Evolutionary conservation across 30 jellyfish, hydroid and myxozoan species (phyloP), one percentile per base, ranked within the genome.

Genomic region (Turritopsis rubra): DNA sequence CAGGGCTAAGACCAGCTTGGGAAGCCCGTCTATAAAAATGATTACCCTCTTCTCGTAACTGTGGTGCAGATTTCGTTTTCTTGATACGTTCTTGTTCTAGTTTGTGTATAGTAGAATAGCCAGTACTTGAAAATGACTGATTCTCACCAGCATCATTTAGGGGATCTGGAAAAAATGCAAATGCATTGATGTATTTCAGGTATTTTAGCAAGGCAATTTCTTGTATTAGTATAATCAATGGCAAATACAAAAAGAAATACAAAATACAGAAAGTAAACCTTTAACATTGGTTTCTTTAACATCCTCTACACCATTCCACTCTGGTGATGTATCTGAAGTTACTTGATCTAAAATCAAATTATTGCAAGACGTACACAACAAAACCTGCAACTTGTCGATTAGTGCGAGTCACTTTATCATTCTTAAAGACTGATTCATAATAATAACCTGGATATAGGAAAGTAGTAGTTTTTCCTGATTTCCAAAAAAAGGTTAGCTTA

Each of bases 11-110:
- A 8, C 77, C 77, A 7, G 28, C 17, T 22, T 68, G 31, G 77
- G 77, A 68, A 7, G 77, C 77, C 8, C 30, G 28, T 68, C 77
- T 23, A 19, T 68, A 68, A 68, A 68, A 68, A n/a, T 23, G 30
- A 68, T 68, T 68, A n/a, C 77, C 77, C 30, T 23, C 30, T 22
- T 68, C 77, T 68, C 77, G 77, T 68, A 68, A 68, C 21, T 68
- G 31, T n/a, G 16, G 28, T 19, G 77, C 28, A 68, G 77, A 68
- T 68, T 68, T 68, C 19, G 77, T 27, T 68, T 7, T 68, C 77
- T 68, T 68, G 77, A 68, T 68, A n/a, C 23, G 30, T 68, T 3
- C 60, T 41, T 41, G 60, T 41, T 41, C 60, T 3, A 13, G 60
- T 41, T 41, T 41, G 60, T 5, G 60, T 41, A 41, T 41, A 13